phyloP scores from a whole-genome alignment of 2,113 vertebrate genomes.

The Laticauda laticaudata region DNA sequence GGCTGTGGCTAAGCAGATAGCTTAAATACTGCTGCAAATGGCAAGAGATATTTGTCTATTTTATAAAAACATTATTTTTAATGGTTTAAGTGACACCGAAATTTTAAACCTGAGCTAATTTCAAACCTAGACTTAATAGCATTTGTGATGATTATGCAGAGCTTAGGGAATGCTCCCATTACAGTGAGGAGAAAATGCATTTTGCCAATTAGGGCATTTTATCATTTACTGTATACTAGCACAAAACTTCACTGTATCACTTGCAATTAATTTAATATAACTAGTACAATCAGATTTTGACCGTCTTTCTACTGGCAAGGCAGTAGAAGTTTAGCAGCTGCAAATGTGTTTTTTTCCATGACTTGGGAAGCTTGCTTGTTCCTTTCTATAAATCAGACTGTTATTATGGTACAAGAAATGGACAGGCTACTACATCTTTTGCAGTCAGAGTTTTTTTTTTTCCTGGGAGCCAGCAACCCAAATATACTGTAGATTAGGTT shows the following conservation, averaged over 20 bases:
- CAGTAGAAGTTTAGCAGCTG: neutral
- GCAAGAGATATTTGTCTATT: neutral
- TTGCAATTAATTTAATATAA: neutral
- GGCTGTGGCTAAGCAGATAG: neutral
- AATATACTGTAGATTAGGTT: neutral
- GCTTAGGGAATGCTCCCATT: neutral
- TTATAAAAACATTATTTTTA: neutral
- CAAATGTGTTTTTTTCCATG: neutral
- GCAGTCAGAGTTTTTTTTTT: neutral
- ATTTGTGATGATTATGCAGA: neutral
- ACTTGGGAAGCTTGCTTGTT: neutral
- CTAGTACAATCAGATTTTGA: neutral
- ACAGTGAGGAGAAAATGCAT: neutral
- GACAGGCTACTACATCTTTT: neutral
- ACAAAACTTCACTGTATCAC: neutral
- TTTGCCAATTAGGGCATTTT: neutral
- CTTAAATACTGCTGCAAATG: neutral
- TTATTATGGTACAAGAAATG: neutral
- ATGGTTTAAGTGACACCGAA: neutral
- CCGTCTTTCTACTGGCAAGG: neutral
- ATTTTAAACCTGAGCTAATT: neutral
- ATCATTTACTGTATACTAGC: neutral
- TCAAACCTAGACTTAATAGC: neutral
- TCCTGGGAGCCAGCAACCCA: neutral
- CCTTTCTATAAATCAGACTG: neutral